Base-by-base conservation (phyloP, 2,797 vertebrate genomes). In the Lerista edwardsae region DNA sequence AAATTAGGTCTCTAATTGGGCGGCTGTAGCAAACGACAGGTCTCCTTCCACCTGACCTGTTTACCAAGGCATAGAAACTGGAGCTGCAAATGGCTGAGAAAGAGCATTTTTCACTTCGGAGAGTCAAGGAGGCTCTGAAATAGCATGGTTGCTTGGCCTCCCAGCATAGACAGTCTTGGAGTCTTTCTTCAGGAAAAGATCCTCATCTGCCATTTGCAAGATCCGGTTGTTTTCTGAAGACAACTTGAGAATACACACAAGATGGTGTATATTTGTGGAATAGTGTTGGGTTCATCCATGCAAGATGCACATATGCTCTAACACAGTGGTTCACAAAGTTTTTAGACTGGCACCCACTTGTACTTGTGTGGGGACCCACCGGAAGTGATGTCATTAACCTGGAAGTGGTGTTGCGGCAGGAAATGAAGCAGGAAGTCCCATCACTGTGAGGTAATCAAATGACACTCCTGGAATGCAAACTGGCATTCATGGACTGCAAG, bases 1-100 rank as follows among this genome's bases (percentile, higher is more conserved):
- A 85, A 82, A 62, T 90, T 78, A 83, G 74, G 14, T 73, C 84
- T 73, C 79, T 90, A 87, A 86, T 90, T 91, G 88, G 79, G 57
- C 75, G 82, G 34, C 65, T 80, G 23, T 72, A 86, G 79, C 68
- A 62, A 71, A 76, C 75, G 44, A 76, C 17, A 79, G 0, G 0
- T 79, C 71, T 87, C 21, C 1, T 76, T 89, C 23, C n/a, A 15
- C 83, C 86, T 84, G 88, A 86, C 25, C 29, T 80, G 65, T 34
- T 90, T 6, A 81, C 21, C 11, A 74, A 80, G 4, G 44, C 82
- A 47, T 62, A 86, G 68, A 86, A 82, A 34, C 75, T 34, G 76
- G 62, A 82, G 39, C 44, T 83, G 2, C 80, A 41, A 68, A 62
- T 0, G 39, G 0, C 3, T 8, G 23, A 89, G 79, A 91, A 41